Percentiles rank a stretch among this genome's conserved stretches.
These are phyloP conservation scores for Drosophila pruinosa DNA, from an alignment of 1,140 invertebrate species.

Conservation along the genomic window DNA sequence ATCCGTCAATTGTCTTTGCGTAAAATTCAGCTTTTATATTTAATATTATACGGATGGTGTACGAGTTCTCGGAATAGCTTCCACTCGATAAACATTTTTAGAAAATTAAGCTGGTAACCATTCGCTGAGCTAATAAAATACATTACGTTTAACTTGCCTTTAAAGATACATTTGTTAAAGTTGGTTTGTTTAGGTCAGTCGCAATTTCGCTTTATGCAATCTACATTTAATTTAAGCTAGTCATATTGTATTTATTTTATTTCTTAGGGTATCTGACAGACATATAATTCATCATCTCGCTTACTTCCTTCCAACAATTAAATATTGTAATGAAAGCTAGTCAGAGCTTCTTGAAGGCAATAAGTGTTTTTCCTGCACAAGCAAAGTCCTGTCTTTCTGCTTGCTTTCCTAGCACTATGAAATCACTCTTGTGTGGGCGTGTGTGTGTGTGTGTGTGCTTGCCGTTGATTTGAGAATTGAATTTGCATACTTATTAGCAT, in stretches of 20 bases:
- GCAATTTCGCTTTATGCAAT: no score
- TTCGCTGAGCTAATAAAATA: no score
- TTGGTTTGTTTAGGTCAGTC: no score
- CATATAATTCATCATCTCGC: not conserved
- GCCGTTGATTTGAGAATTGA: constrained; percentile 72
- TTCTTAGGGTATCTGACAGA: not conserved
- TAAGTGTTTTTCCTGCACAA: not conserved
- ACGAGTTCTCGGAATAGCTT: not conserved
- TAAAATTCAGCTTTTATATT: not conserved
- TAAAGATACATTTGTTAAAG: no score
- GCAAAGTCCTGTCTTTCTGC: not conserved
- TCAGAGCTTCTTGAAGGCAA: not conserved
- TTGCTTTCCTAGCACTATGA: not conserved
- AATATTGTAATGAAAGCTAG: constrained; percentile 55
- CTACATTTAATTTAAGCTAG: no score
- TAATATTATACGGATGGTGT: not conserved
- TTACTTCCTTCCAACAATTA: constrained; percentile 12
- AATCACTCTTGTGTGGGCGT: not conserved
- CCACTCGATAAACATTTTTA: no score
- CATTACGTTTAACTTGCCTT: no score
- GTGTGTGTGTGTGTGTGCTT: constrained; percentile 11
- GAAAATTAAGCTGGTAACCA: no score
- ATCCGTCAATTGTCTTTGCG: not conserved
- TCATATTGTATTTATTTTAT: not conserved
- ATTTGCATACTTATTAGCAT: constrained; percentile 63